Base-by-base conservation (phyloP, 2,797 vertebrate species). In the Sebastes hubbsi region DNA sequence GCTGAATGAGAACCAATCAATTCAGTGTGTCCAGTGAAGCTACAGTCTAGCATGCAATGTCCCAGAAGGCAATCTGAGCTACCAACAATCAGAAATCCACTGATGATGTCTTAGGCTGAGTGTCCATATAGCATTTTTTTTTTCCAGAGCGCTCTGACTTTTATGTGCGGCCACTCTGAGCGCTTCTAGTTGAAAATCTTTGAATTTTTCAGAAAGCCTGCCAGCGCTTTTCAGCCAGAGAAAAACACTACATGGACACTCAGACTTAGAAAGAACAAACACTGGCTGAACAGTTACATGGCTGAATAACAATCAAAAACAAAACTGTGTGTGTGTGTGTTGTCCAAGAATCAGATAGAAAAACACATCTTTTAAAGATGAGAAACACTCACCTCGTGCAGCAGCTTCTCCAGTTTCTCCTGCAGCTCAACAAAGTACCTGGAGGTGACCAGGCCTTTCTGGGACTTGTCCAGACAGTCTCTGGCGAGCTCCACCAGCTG, bases 381-480 rank as follows among this genome's bases (percentile, higher is more conserved):
- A 67, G 25, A 55, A 42, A 0, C 94, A 61, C 91, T 46, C 84
- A 94, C 95, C 93, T 96, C 97, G 13, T 97, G 95, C 75, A 99
- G 94, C 92, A 99, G 95, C 89, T 97, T 97, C 93, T 99, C 98
- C 22, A 99, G 94, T 61, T 99, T 98, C 87, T 99, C 97, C 89
- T 99, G 98, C 87, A 99, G 97, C 93, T 99, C 97, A 88, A 97
- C 91, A 91, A 99, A 99, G 93, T 99, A 98, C 82, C 96, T 95
- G 62, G 98, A 98, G 75, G 97, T 98, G 90, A 99, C 94, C 72
- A 99, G 96, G 34, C 96, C 97, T 24, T 95, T 95, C 74, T 95
- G 96, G 13, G 97, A 98, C 89, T 97, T 99, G 49, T 97, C 97
- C 91, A 99, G 95, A 87, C 98, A 99, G 95, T 99, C 98, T 0